These are phyloP conservation scores for Heterocephalus glaber DNA, from an alignment of 2,113 vertebrate species.

Conservation along the genomic window DNA sequence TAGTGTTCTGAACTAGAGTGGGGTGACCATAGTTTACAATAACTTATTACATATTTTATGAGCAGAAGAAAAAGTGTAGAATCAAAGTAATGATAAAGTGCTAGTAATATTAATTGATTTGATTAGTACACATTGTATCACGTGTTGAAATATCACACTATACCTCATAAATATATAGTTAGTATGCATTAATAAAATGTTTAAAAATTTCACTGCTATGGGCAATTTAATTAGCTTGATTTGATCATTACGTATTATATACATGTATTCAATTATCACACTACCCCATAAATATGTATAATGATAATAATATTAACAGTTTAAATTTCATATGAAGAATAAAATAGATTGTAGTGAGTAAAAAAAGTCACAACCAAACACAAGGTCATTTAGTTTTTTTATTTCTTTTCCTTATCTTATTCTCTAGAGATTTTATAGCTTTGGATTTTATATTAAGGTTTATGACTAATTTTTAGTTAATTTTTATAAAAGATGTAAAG, in stretches of 20 bases:
- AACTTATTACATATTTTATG: background rate
- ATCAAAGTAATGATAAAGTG: background rate
- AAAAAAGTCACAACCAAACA: background rate
- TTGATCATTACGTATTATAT: background rate
- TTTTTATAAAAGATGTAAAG: background rate
- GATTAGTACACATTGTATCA: background rate
- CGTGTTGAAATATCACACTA: background rate
- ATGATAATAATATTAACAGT: background rate
- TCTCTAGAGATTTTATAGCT: background rate
- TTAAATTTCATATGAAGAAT: background rate
- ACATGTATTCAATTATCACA: background rate
- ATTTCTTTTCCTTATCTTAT: background rate
- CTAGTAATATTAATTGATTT: background rate
- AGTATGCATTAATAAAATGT: background rate
- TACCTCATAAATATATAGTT: background rate
- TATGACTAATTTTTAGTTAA: background rate
- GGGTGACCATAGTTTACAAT: background rate
- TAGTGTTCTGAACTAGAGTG: too few species aligned
- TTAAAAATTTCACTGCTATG: background rate
- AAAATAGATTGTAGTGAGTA: background rate
- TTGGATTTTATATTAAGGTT: background rate
- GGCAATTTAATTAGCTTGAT: background rate
- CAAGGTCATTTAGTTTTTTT: background rate
- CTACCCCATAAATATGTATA: background rate
- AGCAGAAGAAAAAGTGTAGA: background rate